A percentile compares a stretch with the other conserved stretches of the same genome.
phyloP scores from a whole-genome alignment of 1,140 invertebrate genomes.

The Tetramorium alpestre region DNA sequence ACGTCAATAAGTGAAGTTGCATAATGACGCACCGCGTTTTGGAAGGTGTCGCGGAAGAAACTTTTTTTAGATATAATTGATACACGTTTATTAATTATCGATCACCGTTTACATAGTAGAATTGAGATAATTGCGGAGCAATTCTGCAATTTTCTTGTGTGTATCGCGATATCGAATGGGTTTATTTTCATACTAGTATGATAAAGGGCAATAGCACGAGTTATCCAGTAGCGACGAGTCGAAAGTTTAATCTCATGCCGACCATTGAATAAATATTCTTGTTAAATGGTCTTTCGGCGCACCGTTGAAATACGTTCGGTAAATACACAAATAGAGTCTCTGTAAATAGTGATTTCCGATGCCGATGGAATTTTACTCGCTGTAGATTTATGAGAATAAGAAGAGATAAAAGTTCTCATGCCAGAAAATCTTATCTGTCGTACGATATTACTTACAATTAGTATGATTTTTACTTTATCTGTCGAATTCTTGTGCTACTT shows the following conservation, averaged over 20 bases:
- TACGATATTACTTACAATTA: background rate
- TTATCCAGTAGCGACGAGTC: slow-evolving; percentile 14
- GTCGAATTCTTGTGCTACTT: background rate
- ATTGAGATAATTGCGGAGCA: slow-evolving; percentile 34
- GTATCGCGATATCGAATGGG: slow-evolving; percentile 5
- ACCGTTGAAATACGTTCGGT: background rate
- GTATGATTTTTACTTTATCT: slow-evolving; percentile 26
- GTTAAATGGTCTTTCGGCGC: background rate
- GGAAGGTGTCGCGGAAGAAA: background rate
- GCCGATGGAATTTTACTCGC: background rate
- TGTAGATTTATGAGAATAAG: background rate
- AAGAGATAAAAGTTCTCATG: background rate
- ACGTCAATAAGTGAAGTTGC: background rate
- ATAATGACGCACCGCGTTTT: background rate
- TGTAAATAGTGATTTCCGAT: background rate
- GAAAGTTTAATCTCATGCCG: slow-evolving; percentile 39
- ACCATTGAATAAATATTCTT: slow-evolving; percentile 24
- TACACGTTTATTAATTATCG: slow-evolving; percentile 3
- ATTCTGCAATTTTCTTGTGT: background rate
- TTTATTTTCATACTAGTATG: slow-evolving; percentile 10
- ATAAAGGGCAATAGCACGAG: slow-evolving; percentile 23
- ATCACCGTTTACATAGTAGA: slow-evolving; percentile 14
- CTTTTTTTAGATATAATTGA: background rate
- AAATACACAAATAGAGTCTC: background rate
- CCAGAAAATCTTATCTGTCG: background rate